phyloP scores from a whole-genome alignment of 2,888 invertebrate species.

The Serrognathus titanus region DNA sequence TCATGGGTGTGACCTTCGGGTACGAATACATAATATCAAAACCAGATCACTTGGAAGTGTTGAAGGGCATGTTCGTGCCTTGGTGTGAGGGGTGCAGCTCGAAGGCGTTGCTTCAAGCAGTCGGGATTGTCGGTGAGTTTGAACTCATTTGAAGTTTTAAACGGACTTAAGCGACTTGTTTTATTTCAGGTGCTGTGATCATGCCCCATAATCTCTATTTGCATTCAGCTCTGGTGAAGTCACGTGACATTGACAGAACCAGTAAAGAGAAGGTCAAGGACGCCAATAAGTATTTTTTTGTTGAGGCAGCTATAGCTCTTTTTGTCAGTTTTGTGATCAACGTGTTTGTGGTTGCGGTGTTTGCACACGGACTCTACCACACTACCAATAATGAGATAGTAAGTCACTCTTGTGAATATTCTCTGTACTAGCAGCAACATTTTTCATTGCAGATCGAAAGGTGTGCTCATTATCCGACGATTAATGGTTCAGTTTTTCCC shows the following conservation, averaged over 20 bases:
- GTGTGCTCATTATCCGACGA: slow-evolving; percentile 38
- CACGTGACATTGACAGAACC: slow-evolving; percentile 72
- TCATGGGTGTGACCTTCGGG: slow-evolving; percentile 85
- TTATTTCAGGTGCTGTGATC: slow-evolving; percentile 66
- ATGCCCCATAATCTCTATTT: slow-evolving; percentile 92
- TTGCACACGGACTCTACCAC: slow-evolving; percentile 76
- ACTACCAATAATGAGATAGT: slow-evolving; percentile 69
- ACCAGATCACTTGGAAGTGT: slow-evolving; percentile 66
- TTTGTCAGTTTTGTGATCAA: slow-evolving; percentile 84
- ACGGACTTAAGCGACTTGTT: slow-evolving; percentile 16
- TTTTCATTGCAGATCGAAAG: slow-evolving; percentile 39
- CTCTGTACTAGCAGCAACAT: background rate
- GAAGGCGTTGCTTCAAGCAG: slow-evolving; percentile 66
- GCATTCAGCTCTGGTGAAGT: slow-evolving; percentile 90
- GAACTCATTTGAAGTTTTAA: slow-evolving; percentile 34
- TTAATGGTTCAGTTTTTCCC: slow-evolving; percentile 46
- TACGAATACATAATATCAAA: slow-evolving; percentile 74
- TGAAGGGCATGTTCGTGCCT: slow-evolving; percentile 77
- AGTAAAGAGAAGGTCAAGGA: slow-evolving; percentile 69
- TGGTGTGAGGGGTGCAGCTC: slow-evolving; percentile 72
- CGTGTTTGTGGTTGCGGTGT: slow-evolving; percentile 83
- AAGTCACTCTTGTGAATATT: slow-evolving; percentile 39
- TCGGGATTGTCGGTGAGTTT: slow-evolving; percentile 67
- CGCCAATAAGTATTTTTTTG: slow-evolving; percentile 81
- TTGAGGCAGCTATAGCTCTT: slow-evolving; percentile 75